phyloP scores from a whole-genome alignment of 2,888 invertebrate species.

The Chelonus formosanus region DNA sequence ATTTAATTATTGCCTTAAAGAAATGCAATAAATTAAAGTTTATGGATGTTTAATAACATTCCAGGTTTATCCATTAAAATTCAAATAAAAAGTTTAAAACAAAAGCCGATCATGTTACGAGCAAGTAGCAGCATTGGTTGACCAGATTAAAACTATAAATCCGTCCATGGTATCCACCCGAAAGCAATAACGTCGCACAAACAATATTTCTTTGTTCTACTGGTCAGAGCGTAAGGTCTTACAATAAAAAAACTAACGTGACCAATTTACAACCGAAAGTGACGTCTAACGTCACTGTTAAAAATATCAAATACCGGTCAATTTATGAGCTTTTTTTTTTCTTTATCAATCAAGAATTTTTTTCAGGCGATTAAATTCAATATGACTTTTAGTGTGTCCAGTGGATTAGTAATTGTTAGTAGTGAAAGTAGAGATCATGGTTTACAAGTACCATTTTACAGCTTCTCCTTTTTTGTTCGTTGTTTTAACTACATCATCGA shows the following conservation, averaged over 20 bases:
- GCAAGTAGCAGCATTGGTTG: slow-evolving; percentile 33
- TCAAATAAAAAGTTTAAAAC: neutral
- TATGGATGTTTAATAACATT: no score
- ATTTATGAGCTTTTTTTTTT: no score
- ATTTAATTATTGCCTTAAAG: no score
- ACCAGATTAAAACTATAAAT: slow-evolving; percentile 40
- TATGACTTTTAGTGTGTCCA: no score
- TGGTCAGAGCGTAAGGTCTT: slow-evolving; percentile 27
- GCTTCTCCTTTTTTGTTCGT: neutral
- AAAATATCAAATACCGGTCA: neutral
- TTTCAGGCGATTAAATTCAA: no score
- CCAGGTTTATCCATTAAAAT: no score
- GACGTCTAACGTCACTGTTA: slow-evolving; percentile 10
- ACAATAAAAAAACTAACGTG: slow-evolving; percentile 10
- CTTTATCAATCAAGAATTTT: no score
- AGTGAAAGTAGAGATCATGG: no score
- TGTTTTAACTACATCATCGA: slow-evolving; percentile 29
- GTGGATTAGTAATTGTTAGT: no score
- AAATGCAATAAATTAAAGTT: no score
- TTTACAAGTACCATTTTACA: no score
- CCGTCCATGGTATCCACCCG: slow-evolving; percentile 36
- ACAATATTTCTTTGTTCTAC: slow-evolving; percentile 32
- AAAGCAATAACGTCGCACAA: slow-evolving; percentile 31
- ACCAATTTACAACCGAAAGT: no score
- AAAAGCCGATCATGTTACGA: slow-evolving; percentile 23